Percentiles rank a stretch among this genome's conserved stretches.
Conservation (phyloP, 2,797 vertebrate genomes). For the Trichosurus vulpecula region DNA sequence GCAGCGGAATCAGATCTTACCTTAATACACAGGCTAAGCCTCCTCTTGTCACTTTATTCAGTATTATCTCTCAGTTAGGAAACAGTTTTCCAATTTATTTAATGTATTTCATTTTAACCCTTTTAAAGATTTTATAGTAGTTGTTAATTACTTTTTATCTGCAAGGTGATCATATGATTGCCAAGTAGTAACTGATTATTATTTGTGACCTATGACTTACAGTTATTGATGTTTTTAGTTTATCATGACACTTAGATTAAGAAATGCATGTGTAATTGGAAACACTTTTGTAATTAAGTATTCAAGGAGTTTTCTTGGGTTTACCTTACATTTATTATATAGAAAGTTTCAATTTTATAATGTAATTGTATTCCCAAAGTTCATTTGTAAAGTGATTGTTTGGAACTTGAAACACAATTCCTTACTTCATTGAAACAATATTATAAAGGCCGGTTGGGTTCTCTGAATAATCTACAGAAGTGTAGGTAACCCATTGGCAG, state of each 20-base stretch:
- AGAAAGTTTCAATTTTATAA: not conserved
- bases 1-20: constrained; percentile 32
- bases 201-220: not conserved
- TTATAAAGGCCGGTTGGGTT: not conserved
- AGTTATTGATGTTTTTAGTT: not conserved
- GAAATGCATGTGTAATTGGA: not conserved
- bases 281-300: not conserved
- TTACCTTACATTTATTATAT: not conserved
- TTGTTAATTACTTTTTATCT: not conserved
- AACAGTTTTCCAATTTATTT: not conserved
- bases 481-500: not conserved
- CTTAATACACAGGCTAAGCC: not conserved
- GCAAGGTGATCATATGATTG: not conserved
- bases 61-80: not conserved
- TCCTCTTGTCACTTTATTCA: not conserved
- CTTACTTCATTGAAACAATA: not conserved
- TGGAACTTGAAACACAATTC: not conserved
- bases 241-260: not conserved
- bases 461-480: not conserved
- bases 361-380: not conserved
- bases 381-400: not conserved
- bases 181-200: not conserved
- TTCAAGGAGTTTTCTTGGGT: not conserved
- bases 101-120: not conserved
- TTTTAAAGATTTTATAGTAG: not conserved